Base-by-base conservation (phyloP, 2,888 invertebrate species). In the Clistopyga incitator region DNA sequence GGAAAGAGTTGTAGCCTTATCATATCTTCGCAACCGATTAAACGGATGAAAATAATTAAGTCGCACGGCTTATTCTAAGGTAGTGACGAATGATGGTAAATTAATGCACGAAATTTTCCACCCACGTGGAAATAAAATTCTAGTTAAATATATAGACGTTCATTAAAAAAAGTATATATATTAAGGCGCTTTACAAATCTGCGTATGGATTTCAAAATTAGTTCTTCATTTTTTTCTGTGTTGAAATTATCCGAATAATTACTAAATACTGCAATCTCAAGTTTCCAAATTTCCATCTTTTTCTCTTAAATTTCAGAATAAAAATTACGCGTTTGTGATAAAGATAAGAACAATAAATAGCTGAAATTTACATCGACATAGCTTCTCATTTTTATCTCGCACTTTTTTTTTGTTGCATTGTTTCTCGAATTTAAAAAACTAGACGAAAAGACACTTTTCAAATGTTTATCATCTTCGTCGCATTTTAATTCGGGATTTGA, bases 31-130 rank as follows among this genome's bases (percentile, higher is more conserved):
- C 11, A 38, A 78, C 65, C 38, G 13, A 29, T 38, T 65, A 20
- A n/a, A 52, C 74, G 61, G 74, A 50, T 20, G 23, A 50, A 78
- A 13, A 61, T 20, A 6, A 68, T 64, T n/a, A 34, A 47, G 61
- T 42, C 61, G 34, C n/a, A n/a, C 34, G n/a, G 34, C 8, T 59
- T 18, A 34, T 34, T 34, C n/a, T 15, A 29, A 47, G 56, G 38
- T 8, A n/a, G n/a, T 59, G 2, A 56, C n/a, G 29, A 47, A 67
- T 47, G 52, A 61, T 18, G n/a, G 34, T 10, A 61, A 8, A 6
- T 34, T 29, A 38, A 18, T 20, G 61, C 61, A 61, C 29, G 29
- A 3, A 61, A 61, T 38, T 38, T n/a, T 29, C 29, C 6, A 61
- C n/a, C n/a, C 38, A 11, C 61, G 15, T 38, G n/a, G n/a, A 29